phyloP scores from a whole-genome alignment of 1,140 invertebrate genomes.

The Zaprionus capensis region DNA sequence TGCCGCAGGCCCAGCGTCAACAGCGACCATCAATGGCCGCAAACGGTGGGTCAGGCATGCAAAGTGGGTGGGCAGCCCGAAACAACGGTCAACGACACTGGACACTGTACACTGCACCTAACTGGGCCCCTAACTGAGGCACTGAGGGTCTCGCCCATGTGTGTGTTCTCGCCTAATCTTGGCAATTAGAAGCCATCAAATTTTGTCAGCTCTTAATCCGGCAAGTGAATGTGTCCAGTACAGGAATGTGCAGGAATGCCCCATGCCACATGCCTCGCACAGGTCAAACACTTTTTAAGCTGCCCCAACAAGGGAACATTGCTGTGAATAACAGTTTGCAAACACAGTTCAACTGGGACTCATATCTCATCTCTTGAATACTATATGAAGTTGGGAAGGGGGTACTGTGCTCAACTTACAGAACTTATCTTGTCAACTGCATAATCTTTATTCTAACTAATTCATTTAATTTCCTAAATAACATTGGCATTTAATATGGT shows the following conservation, averaged over 20 bases:
- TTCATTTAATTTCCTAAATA: neutral
- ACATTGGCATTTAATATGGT: neutral
- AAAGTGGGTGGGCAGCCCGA: neutral
- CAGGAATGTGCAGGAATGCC: neutral
- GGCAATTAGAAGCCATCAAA: slow-evolving; percentile 10
- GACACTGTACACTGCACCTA: neutral
- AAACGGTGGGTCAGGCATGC: neutral
- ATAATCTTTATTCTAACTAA: neutral
- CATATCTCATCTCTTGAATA: neutral
- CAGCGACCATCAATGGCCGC: neutral
- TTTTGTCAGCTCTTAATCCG: slow-evolving; percentile 11
- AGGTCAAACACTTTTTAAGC: slow-evolving; percentile 7
- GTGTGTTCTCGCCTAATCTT: neutral
- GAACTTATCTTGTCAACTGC: too few species aligned
- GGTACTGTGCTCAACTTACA: too few species aligned
- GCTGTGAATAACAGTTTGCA: too few species aligned
- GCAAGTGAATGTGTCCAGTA: neutral
- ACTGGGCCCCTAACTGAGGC: neutral
- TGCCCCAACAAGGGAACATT: neutral
- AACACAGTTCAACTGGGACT: neutral
- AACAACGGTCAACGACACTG: neutral
- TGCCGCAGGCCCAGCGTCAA: neutral
- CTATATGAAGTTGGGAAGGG: too few species aligned
- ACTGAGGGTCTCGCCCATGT: neutral
- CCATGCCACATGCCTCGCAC: neutral